Evolutionary conservation across 92 coral and sea anemone genomes (phyloP), one percentile per base, ranked within the genome.

Genomic region (Porites lobata): DNA sequence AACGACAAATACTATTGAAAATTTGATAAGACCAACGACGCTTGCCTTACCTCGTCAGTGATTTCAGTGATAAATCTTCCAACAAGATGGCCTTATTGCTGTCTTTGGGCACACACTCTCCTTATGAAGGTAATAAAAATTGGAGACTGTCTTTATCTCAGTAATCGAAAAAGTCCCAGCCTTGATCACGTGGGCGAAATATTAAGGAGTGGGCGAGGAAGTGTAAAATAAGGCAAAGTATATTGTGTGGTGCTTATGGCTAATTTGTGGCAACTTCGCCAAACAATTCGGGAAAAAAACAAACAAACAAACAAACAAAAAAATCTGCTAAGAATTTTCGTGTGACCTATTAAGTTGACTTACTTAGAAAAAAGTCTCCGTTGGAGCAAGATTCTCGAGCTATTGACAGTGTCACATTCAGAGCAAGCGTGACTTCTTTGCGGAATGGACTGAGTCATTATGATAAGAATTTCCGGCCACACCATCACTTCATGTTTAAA

Each of bases 401-500:
- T 5, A 0, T 18, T 20, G 65, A 51, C 15, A 21, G 22, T 61
- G 4, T 77, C 14, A 2, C 8, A 38, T 38, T 38, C 6, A 38
- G 47, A n/a, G n/a, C 64, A 20, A n/a, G 51, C 84, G 73, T 51
- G 75, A 80, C 84, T 50, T 2, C 12, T 13, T 20, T 80, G 70
- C 74, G 57, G 43, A 58, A 43, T 24, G 26, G 1, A 64, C 51
- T 79, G 83, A 79, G 69, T 47, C 61, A 47, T 6, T 12, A n/a
- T 24, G 1, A 21, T 3, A 65, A 21, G 84, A 43, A 80, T 80
- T 80, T 80, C 84, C 84, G 84, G 84, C 63, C 84, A 80, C 84
- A 50, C 84, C 84, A 43, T 80, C 17, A 51, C 21, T 19, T 13
- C 0, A 12, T 0, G 13, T 4, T 6, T 7, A 22, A 80, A 66